Base-by-base conservation (phyloP, 2,113 vertebrate species). In the Epinephelus moara region DNA sequence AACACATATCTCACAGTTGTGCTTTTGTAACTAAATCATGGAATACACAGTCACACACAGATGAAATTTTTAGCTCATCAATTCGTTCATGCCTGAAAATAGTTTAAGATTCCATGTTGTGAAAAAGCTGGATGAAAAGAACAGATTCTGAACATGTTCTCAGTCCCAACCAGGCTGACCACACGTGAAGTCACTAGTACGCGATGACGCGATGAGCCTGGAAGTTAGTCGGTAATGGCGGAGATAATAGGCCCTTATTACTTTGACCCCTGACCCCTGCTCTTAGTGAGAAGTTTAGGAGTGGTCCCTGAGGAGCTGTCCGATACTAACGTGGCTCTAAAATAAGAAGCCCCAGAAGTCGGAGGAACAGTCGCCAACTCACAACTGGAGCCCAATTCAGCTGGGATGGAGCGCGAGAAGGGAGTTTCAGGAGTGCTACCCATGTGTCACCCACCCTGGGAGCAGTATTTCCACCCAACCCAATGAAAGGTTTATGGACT, bases 401-500 rank as follows among this genome's bases (percentile, higher is more conserved):
- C 80, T 69, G 94, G 94, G 90, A 73, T 11, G 60, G 73, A 82
- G 85, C 78, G 88, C 70, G 75, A 68, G 49, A 53, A 81, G 80
- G 86, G 87, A 78, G 79, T 75, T 81, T 88, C 53, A 82, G 87
- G 66, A 80, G 67, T 72, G 75, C 82, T 92, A 93, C 92, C 93
- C 96, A 96, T 96, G 95, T 93, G 96, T 97, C 95, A 95, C 95
- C 95, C 70, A 88, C 96, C 93, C 95, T 95, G 96, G 96, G 96
- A 96, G 96, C 96, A 94, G 91, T 96, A 96, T 97, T 97, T 97
- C 96, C 96, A 97, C 96, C 96, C 96, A 96, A 96, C 95, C 95
- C 96, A 96, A 95, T 97, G 96, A 96, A 96, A 97, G 96, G 95
- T 98, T 98, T 98, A 97, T 97, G 95, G 97, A 97, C 96, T 97